Evolutionary conservation across 37 sponge, comb jelly and placozoan species (phyloP).

Genomic region (Bolinopsis microptera): DNA sequence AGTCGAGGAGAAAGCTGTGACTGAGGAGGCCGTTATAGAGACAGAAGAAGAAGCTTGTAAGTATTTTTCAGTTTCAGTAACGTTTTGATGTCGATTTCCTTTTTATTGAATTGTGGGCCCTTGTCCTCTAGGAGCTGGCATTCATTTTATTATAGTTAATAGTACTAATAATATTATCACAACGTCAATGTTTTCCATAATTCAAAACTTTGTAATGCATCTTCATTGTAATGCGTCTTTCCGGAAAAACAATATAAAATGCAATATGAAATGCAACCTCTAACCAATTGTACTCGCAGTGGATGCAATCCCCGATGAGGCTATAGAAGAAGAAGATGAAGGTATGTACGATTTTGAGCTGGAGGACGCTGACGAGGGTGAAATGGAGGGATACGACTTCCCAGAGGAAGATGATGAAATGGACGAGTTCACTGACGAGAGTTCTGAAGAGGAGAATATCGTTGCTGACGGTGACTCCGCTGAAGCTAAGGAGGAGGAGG

Average conservation of each 20-base stretch:
- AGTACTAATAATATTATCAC: too few relatives aligned
- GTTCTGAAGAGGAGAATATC: background rate
- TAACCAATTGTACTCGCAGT: background rate
- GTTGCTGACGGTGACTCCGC: background rate
- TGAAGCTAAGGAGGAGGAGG: background rate
- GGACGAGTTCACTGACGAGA: background rate
- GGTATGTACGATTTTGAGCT: background rate
- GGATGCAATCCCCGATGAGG: background rate
- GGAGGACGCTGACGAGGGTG: background rate
- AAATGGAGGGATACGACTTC: background rate
- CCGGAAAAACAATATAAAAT: background rate
- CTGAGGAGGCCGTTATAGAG: background rate
- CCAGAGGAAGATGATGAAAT: background rate
- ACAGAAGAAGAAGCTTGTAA: background rate
- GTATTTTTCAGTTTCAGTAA: too few relatives aligned
- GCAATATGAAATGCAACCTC: background rate
- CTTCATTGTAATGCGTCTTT: too few relatives aligned
- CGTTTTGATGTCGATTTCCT: too few relatives aligned
- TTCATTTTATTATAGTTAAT: too few relatives aligned
- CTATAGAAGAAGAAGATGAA: background rate
- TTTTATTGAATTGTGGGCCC: too few relatives aligned
- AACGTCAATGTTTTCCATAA: too few relatives aligned
- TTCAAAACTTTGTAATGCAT: too few relatives aligned
- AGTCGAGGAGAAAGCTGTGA: background rate
- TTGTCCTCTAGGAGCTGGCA: too few relatives aligned